Base-by-base conservation (phyloP, 1,140 invertebrate species). In the Pseudoatta argentina region DNA sequence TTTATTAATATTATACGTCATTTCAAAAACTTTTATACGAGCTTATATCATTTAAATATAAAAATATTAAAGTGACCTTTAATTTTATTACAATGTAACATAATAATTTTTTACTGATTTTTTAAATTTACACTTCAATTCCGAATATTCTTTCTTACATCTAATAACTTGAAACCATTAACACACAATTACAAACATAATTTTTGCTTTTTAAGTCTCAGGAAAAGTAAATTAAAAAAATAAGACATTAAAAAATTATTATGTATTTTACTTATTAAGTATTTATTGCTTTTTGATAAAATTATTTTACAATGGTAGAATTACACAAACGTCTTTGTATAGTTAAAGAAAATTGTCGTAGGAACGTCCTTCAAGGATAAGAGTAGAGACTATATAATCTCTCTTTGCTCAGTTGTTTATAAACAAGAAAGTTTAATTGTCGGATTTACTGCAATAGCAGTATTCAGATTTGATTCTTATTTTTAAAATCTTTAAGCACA, bases 101-200 rank as follows among this genome's bases (percentile, higher is more conserved):
- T 16, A 64, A 64, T 64, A 34, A 34, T 34, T 64, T 3, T 30
- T 64, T 66, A 66, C 8, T 8, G 1, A 7, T 10, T 34, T n/a
- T n/a, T 66, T 6, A 7, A 66, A 3, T 18, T 12, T 27, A 66
- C 2, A 12, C n/a, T 2, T 63, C 14, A 61, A 30, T 16, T 16
- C 7, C 4, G 10, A 7, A 30, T 61, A 30, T 30, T 30, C 5
- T 63, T 30, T 21, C 8, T 8, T 63, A 27, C 4, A 14, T 61
- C 59, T 63, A 63, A 63, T 63, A 16, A 61, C 12, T 61, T 61
- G 59, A 61, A 63, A 6, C 59, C 27, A 61, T 24, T 27, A 63
- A 63, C 12, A 14, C 8, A 12, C n/a, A 30, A 18, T 21, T 51
- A 63, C 10, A 63, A 63, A 63, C 5, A 30, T 63, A 63, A 63